A percentile compares a stretch with the other conserved stretches of the same genome.
Evolutionary conservation across 2,797 vertebrate species (phyloP).

Genomic region (Xenentodon cancila): DNA sequence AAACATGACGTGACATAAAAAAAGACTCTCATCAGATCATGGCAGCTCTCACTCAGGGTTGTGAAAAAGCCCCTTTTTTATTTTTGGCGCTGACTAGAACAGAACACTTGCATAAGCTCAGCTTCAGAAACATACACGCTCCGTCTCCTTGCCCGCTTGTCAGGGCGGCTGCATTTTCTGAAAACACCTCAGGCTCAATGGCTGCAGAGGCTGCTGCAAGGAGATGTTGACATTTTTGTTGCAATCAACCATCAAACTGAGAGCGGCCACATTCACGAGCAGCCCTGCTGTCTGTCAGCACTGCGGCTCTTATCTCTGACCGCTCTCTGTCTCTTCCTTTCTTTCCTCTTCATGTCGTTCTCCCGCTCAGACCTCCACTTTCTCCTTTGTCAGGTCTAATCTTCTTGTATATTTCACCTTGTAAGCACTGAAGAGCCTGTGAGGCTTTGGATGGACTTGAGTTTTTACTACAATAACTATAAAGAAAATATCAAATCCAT

Average conservation of each 20-base stretch:
- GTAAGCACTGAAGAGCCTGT: not conserved
- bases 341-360: not conserved
- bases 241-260: slow-evolving; percentile 81
- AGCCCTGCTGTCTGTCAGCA: slow-evolving; percentile 79
- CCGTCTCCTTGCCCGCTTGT: slow-evolving; percentile 43
- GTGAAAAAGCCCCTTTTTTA: slow-evolving; percentile 6
- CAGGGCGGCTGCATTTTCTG: slow-evolving; percentile 43
- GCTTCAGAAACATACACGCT: slow-evolving; percentile 35
- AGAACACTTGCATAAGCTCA: slow-evolving; percentile 68
- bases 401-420: not conserved
- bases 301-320: slow-evolving; percentile 74
- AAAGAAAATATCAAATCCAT: no score
- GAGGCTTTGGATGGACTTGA: no score
- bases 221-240: slow-evolving; percentile 84
- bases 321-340: slow-evolving; percentile 10
- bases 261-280: slow-evolving; percentile 74
- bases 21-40: slow-evolving; percentile 20
- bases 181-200: slow-evolving; percentile 76
- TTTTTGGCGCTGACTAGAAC: slow-evolving; percentile 37
- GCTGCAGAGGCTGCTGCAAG: slow-evolving; percentile 73
- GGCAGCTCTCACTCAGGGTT: slow-evolving; percentile 21
- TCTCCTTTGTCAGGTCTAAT: slow-evolving; percentile 6
- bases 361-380: slow-evolving; percentile 23
- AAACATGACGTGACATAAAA: slow-evolving; percentile 35
- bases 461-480: no score